phyloP scores from a whole-genome alignment of 1,140 invertebrate genomes.

The Zaprionus inermis region DNA sequence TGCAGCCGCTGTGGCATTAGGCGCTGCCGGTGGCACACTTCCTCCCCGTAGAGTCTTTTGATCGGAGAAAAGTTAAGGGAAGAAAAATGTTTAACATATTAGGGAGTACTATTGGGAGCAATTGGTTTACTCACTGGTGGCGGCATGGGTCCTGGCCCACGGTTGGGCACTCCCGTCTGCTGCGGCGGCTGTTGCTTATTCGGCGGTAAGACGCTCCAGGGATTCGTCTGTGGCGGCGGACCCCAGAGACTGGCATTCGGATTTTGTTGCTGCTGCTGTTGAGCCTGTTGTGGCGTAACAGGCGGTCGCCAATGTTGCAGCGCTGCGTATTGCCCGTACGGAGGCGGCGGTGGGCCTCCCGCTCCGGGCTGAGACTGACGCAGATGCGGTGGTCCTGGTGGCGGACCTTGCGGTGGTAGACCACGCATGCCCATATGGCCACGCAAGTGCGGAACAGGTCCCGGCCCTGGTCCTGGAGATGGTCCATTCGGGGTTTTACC shows the following conservation, averaged over 20 bases:
- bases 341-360: constrained; percentile 60
- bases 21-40: constrained; percentile 69
- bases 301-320: constrained; percentile 75
- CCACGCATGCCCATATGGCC: constrained; percentile 74
- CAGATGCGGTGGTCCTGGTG: constrained; percentile 59
- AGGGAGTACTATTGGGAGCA: background rate
- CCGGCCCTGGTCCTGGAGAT: constrained; percentile 38
- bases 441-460: constrained; percentile 66
- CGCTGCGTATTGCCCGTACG: constrained; percentile 65
- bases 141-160: constrained; percentile 58
- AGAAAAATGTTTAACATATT: background rate
- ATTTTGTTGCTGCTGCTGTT: constrained; percentile 68
- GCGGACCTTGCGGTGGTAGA: constrained; percentile 57
- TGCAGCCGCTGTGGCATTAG: constrained; percentile 49
- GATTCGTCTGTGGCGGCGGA: constrained; percentile 80
- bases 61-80: background rate
- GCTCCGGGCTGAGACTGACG: constrained; percentile 45
- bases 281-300: constrained; percentile 51
- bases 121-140: constrained; percentile 41
- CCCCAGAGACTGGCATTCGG: constrained; percentile 82
- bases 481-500: constrained; percentile 61
- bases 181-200: constrained; percentile 65
- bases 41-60: constrained; percentile 63
- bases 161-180: constrained; percentile 51
- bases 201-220: constrained; percentile 78